A percentile compares a stretch with the other conserved stretches of the same genome.
These are phyloP conservation scores for Mionectes olivaceus DNA, from an alignment of 2,797 vertebrate genomes.

Conservation along the genomic window DNA sequence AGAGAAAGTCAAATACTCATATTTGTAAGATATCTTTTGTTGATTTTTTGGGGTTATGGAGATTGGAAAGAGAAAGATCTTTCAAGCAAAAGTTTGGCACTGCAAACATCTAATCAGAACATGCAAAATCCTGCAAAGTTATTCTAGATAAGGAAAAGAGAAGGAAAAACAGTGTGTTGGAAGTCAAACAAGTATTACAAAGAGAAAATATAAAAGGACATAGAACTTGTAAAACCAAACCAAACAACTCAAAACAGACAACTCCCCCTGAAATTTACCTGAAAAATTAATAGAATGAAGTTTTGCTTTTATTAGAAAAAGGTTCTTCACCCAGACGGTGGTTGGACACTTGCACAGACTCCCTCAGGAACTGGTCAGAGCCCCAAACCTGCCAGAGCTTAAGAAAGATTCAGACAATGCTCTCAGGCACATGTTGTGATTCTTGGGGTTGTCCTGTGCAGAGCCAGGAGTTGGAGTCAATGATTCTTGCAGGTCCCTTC, in stretches of 20 bases:
- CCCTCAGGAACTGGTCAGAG: neutral
- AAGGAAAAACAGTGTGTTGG: neutral
- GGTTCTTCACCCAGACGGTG: neutral
- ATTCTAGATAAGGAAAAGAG: neutral
- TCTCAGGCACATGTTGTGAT: neutral
- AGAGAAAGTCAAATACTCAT: neutral
- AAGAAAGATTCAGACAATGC: rapidly evolving
- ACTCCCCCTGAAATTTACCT: neutral
- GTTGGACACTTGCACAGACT: neutral
- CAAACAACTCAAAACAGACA: neutral
- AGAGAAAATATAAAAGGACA: neutral
- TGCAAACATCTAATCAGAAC: neutral
- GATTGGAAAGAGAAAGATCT: neutral
- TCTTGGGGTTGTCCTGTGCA: neutral
- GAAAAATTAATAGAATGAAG: neutral
- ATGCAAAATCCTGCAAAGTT: neutral
- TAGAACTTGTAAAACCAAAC: neutral
- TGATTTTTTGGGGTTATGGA: neutral
- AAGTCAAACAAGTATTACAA: neutral
- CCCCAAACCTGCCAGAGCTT: neutral
- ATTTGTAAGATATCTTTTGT: neutral
- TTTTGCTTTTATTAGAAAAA: neutral
- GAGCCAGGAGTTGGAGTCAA: neutral
- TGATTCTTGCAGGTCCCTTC: neutral
- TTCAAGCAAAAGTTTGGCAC: neutral